phyloP scores from a whole-genome alignment of 2,113 vertebrate species.

The Mormyrus lacerda region DNA sequence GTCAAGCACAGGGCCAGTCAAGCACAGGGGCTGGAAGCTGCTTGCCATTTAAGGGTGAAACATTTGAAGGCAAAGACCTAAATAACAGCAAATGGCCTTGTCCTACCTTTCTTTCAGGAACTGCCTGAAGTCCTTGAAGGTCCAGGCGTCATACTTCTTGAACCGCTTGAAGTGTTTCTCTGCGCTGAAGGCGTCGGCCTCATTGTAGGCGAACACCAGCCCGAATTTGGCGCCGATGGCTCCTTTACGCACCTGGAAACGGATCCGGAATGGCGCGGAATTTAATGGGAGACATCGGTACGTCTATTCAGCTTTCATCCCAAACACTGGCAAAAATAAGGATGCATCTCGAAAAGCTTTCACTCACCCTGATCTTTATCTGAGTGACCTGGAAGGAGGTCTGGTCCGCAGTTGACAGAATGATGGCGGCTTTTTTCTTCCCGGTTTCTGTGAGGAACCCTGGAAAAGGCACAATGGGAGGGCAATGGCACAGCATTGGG shows the following conservation, averaged over 20 bases:
- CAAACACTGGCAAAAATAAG: background rate
- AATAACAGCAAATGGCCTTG: background rate
- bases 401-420: slow-evolving; percentile 84
- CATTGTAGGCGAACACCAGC: slow-evolving; percentile 83
- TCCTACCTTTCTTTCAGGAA: slow-evolving; percentile 80
- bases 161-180: slow-evolving; percentile 88
- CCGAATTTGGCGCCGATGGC: slow-evolving; percentile 93
- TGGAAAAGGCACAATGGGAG: slow-evolving; percentile 37
- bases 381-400: slow-evolving; percentile 89
- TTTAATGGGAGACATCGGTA: background rate
- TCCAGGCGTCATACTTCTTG: slow-evolving; percentile 80
- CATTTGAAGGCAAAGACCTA: background rate
- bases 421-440: slow-evolving; percentile 81
- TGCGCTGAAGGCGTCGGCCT: slow-evolving; percentile 71
- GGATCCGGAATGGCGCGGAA: background rate
- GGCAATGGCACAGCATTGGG: background rate
- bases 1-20: too few relatives aligned
- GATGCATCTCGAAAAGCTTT: background rate
- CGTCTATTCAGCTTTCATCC: background rate
- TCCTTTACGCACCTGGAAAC: slow-evolving; percentile 79
- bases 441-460: slow-evolving; percentile 93
- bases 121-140: slow-evolving; percentile 75
- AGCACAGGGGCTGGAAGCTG: background rate
- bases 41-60: background rate
- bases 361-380: slow-evolving; percentile 84